Base-by-base conservation (phyloP, 37 sponge, comb jelly and placozoan species). In the Corticium candelabrum region DNA sequence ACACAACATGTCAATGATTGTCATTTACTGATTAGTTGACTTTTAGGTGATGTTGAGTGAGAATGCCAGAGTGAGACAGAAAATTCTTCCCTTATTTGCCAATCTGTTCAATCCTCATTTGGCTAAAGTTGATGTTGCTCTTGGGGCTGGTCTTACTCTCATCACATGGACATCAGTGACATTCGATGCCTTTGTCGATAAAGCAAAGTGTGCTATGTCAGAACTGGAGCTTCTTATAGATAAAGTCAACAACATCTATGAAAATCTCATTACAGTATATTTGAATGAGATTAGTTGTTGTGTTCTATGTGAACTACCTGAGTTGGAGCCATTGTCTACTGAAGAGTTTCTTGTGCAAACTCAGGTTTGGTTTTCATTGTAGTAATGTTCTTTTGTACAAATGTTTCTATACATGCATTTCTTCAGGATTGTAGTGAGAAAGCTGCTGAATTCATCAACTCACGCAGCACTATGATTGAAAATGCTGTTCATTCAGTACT, bases 131-230 rank as follows among this genome's bases (percentile, higher is more conserved):
- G 98, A 97, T 34, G 73, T 69, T 5, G 82, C 82, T 36, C 41
- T 97, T 38, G 76, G 78, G 30, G 70, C 89, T 33, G 99, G 99
- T 0, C 74, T 94, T 39, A 80, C 79, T n/a, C 83, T 85, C 37
- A 43, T 97, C 36, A 97, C 92, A 41, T 97, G 99, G 99, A 76
- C 90, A 2, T 91, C 92, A 34, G 80, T 97, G 30, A 94, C 90
- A 73, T 40, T 97, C 0, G 79, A 89, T 3, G 57, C 32, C 30
- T 96, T 84, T 74, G 67, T 96, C 35, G 32, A 11, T 27, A 77
- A 41, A 29, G 85, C 84, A 0, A 71, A 43, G 0, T 32, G 38
- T 5, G 78, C 85, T 35, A 82, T 96, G 34, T 37, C 21, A 1
- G 83, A 82, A 34, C 84, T 88, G 57, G 84, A 90, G 35, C 86